Evolutionary conservation across 1,140 invertebrate genomes (phyloP), one percentile per base, ranked within the genome.

Genomic region (Dolichoris vasculosae): DNA sequence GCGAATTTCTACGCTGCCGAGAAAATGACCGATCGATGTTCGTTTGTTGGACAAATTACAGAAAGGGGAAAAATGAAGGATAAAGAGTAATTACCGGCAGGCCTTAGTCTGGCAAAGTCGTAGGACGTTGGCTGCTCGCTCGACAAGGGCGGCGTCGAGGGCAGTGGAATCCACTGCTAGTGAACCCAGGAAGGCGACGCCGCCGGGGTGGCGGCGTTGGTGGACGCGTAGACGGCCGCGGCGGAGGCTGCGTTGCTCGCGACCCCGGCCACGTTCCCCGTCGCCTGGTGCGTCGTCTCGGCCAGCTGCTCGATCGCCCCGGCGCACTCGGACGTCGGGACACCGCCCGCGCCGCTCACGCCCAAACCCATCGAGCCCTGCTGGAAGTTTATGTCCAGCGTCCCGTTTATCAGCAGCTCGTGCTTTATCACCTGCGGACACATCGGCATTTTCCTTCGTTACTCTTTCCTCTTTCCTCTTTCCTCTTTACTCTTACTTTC

Each of bases 341-440:
- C 30, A 2, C 46, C 63, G 15, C 59, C n/a, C 38, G 38, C 35
- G 87, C 86, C 17, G 89, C 35, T 46, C 2, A 55, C 20, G 63
- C 75, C 75, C 46, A 79, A 88, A 55, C 91, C 90, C 90, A 91
- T 91, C 86, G 91, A 90, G 76, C 92, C 88, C 73, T 93, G 91
- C 75, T 90, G 93, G 93, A 99, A 99, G 92, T 98, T 98, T 92
- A 99, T 99, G 94, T 99, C 98, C 90, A 99, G 93, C 86, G 96
- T 96, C n/a, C 97, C 98, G 88, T 98, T 97, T 93, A 99, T 96
- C 90, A 95, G 97, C 82, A 99, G 94, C 94, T 99, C 98, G 92
- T 99, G 97, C 88, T 97, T 97, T 89, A 99, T 98, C 80, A 98
- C 94, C 95, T 96, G 91, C 11, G 17, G 35, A 40, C n/a, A 78